Conservation (phyloP, 2,888 invertebrate species). For the Drosophila meridiana region DNA sequence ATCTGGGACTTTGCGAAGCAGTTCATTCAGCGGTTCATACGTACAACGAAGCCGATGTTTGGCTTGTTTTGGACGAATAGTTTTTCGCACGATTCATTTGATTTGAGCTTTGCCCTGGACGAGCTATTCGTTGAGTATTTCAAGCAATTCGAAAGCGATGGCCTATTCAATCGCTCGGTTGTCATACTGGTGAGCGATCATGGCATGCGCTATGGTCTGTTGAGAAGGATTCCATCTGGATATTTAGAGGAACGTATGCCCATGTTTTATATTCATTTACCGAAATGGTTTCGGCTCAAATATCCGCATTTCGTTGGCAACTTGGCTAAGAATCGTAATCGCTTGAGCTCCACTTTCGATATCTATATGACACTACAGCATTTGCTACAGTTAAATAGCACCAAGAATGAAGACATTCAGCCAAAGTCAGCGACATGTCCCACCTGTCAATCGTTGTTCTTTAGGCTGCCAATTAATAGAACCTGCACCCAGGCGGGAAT, state of each 20-base stretch:
- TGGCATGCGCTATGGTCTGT: background rate
- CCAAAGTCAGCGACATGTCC: background rate
- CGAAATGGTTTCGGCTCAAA: background rate
- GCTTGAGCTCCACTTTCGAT: constrained; percentile 1
- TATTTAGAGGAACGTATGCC: constrained; percentile 3
- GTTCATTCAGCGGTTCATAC: background rate
- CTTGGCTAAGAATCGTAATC: background rate
- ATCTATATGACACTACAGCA: constrained; percentile 1
- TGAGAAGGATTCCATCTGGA: background rate
- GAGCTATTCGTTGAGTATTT: constrained; percentile 1
- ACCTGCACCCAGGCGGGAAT: background rate
- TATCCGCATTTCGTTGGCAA: background rate
- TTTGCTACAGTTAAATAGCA: background rate
- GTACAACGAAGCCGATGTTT: constrained; percentile 1
- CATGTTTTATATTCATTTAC: background rate
- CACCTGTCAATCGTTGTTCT: constrained; percentile 1
- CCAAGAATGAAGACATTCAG: background rate
- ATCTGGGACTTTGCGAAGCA: constrained; percentile 6
- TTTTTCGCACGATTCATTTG: background rate
- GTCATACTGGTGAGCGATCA: constrained; percentile 3
- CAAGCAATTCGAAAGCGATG: background rate
- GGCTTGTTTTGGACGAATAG: constrained; percentile 4
- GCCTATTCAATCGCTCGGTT: background rate
- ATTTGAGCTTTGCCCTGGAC: background rate
- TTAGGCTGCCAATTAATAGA: background rate